phyloP scores from a whole-genome alignment of 2,888 invertebrate species.

The Lingula anatina region DNA sequence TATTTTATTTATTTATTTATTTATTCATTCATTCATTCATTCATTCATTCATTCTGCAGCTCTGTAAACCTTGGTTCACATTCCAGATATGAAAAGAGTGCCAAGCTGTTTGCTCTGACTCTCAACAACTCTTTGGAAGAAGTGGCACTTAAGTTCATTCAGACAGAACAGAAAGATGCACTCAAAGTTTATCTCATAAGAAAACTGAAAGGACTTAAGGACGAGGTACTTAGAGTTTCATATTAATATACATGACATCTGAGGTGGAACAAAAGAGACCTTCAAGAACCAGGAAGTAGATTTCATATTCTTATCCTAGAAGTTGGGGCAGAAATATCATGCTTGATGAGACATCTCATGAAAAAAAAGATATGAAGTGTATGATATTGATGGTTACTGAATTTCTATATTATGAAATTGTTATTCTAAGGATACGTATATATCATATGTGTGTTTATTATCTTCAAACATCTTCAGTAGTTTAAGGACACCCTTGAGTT shows the following conservation, averaged over 20 bases:
- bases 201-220: conserved; percentile 61
- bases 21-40: no score
- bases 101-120: conserved; percentile 82
- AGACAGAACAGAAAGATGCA: conserved; percentile 75
- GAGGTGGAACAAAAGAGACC: not conserved
- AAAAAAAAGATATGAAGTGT: no score
- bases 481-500: no score
- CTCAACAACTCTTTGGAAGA: conserved; percentile 91
- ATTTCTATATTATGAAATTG: no score
- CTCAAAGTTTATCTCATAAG: conserved; percentile 79
- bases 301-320: not conserved
- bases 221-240: conserved; percentile 19
- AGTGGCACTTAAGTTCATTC: conserved; percentile 84
- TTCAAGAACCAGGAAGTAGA: not conserved
- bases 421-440: no score
- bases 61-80: no score
- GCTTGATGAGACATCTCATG: not conserved
- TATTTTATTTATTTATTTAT: no score
- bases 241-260: not conserved
- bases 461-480: no score
- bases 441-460: no score
- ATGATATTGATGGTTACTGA: no score
- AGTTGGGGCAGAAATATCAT: not conserved
- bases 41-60: no score
- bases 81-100: conserved; percentile 69